Conservation (phyloP, 2,113 vertebrate species). For the Phyllopteryx taeniolatus region DNA sequence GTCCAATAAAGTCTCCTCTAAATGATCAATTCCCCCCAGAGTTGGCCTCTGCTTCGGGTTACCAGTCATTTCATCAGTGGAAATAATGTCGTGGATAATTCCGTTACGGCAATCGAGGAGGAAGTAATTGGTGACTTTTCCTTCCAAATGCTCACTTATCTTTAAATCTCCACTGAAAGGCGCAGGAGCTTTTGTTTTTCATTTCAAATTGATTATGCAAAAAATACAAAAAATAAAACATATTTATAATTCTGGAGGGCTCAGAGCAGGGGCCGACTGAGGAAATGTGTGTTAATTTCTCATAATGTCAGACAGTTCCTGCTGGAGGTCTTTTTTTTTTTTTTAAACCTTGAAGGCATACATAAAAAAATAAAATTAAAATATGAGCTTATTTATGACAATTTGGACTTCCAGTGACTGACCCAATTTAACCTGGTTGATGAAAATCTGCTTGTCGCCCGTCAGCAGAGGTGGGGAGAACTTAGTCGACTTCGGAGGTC, state of each 20-base stretch:
- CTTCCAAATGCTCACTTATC: neutral
- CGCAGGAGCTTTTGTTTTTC: neutral
- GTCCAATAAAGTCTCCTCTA: constrained; percentile 36
- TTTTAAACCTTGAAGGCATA: neutral
- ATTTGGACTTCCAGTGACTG: neutral
- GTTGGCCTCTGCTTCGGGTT: constrained; percentile 21
- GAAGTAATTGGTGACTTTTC: constrained; percentile 1
- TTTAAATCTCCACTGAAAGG: neutral
- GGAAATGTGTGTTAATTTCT: neutral
- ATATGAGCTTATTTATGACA: neutral
- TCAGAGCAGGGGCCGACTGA: neutral
- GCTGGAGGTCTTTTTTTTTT: neutral
- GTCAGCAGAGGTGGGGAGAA: constrained; percentile 19
- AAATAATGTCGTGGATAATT: constrained; percentile 28
- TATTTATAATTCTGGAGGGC: neutral
- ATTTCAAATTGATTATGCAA: neutral
- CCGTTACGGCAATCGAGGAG: neutral
- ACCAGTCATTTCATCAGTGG: constrained; percentile 29
- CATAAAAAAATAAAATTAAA: neutral
- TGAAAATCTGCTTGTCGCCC: constrained; percentile 19
- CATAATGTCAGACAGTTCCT: neutral
- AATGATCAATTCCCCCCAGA: constrained; percentile 43
- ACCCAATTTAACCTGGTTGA: constrained; percentile 30
- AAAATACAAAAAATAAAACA: neutral
- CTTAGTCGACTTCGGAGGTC: constrained; percentile 25